phyloP scores from a whole-genome alignment of 2,113 vertebrate species.

The Malurus elegans region DNA sequence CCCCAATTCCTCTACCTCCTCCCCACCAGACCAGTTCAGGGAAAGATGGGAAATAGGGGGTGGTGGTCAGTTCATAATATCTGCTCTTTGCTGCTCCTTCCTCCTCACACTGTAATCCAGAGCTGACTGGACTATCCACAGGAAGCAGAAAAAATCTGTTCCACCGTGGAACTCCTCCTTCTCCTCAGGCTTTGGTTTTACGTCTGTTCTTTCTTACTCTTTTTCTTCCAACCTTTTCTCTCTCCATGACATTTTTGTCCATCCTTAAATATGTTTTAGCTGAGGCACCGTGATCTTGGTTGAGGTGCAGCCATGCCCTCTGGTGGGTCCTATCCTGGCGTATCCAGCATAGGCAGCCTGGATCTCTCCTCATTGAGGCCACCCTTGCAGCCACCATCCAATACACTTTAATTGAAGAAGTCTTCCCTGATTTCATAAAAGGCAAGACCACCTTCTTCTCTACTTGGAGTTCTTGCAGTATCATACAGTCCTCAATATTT shows the following conservation, averaged over 20 bases:
- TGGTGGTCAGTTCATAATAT: neutral
- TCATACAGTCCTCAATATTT: neutral
- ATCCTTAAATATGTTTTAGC: neutral
- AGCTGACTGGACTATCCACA: neutral
- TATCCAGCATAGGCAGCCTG: neutral
- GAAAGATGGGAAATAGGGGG: neutral
- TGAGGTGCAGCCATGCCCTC: neutral
- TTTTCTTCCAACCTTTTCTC: neutral
- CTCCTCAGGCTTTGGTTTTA: neutral
- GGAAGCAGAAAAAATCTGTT: neutral
- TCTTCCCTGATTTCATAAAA: neutral
- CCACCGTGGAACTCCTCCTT: neutral
- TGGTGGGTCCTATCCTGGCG: no score
- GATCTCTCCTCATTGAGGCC: neutral
- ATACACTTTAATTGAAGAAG: neutral
- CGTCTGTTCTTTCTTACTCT: neutral
- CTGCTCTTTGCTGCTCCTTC: neutral
- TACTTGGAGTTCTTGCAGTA: neutral
- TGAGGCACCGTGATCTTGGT: accelerated
- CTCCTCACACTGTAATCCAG: neutral
- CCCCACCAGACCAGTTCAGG: accelerated
- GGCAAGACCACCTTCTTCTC: neutral
- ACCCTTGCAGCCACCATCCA: neutral
- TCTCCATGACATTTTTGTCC: neutral
- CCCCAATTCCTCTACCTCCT: neutral